phyloP scores from a whole-genome alignment of 2,797 vertebrate species.

The Peromyscus eremicus region DNA sequence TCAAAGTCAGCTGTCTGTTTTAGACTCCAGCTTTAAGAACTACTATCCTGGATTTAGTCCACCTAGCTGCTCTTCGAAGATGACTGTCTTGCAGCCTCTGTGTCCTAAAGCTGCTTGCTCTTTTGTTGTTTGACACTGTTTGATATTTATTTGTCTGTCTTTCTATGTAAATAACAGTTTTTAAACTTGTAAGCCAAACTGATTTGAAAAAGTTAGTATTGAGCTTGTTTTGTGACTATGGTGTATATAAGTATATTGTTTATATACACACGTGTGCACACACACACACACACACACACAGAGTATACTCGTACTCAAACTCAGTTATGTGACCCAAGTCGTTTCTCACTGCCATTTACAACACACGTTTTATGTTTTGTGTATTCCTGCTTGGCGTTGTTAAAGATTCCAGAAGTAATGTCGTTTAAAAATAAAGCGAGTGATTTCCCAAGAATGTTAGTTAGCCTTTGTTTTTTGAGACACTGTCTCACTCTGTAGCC shows the following conservation, averaged over 20 bases:
- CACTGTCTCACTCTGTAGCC: neutral
- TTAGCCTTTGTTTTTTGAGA: neutral
- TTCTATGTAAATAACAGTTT: neutral
- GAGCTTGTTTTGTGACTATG: conserved; percentile 45
- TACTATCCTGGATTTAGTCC: conserved; percentile 26
- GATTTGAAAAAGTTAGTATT: conserved; percentile 49
- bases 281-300: no score
- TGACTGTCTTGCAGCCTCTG: conserved; percentile 20
- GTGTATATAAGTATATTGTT: neutral
- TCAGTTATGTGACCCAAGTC: neutral
- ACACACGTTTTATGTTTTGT: conserved; percentile 50
- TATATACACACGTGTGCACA: no score
- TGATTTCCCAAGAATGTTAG: neutral
- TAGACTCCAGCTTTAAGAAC: conserved; percentile 39
- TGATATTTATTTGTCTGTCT: neutral
- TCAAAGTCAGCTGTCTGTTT: conserved; percentile 18
- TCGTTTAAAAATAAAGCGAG: conserved; percentile 59
- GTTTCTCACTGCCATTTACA: conserved; percentile 46
- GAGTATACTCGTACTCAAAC: neutral
- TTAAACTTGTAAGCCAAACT: conserved; percentile 41
- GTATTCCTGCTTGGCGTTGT: conserved; percentile 53
- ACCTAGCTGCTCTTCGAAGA: conserved; percentile 46
- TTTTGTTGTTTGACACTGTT: conserved; percentile 1
- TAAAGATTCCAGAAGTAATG: conserved; percentile 58
- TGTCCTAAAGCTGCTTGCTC: neutral